Percentiles rank a stretch among this genome's conserved stretches.
Conservation (phyloP, 92 coral and sea anemone genomes). For the Phenganax subtilis region DNA sequence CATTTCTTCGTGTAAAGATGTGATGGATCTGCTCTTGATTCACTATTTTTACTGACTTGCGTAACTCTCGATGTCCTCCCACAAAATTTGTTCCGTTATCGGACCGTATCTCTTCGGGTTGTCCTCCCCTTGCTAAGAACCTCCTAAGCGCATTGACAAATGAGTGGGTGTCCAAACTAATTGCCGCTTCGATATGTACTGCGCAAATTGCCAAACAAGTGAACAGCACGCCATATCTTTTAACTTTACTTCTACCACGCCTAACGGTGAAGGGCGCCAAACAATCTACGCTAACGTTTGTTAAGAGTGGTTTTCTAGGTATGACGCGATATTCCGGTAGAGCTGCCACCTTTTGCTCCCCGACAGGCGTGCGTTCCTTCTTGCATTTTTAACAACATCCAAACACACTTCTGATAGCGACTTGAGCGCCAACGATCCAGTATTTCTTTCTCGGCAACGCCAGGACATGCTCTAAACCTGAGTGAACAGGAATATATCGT, state of each 20-base stretch:
- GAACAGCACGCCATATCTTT: constrained; percentile 41
- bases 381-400: constrained; percentile 22
- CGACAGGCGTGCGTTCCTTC: constrained; percentile 28
- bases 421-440: constrained; percentile 30
- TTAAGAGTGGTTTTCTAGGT: constrained; percentile 24
- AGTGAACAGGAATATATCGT: neutral
- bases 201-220: constrained; percentile 37
- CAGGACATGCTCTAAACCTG: neutral
- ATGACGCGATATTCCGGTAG: constrained; percentile 40
- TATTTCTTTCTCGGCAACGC: neutral
- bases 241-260: constrained; percentile 35
- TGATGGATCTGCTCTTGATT: constrained; percentile 2
- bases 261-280: constrained; percentile 30
- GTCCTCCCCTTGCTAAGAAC: neutral
- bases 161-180: constrained; percentile 32
- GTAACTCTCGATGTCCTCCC: neutral
- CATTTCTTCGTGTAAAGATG: neutral
- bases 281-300: constrained; percentile 28
- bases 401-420: constrained; percentile 7
- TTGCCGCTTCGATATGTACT: constrained; percentile 44
- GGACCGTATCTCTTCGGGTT: constrained; percentile 13
- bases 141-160: constrained; percentile 29
- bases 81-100: constrained; percentile 42
- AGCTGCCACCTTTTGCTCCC: constrained; percentile 43
- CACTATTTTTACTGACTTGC: constrained; percentile 33